These are phyloP conservation scores for Drosophila incognita DNA, from an alignment of 2,888 invertebrate species.

Conservation along the genomic window DNA sequence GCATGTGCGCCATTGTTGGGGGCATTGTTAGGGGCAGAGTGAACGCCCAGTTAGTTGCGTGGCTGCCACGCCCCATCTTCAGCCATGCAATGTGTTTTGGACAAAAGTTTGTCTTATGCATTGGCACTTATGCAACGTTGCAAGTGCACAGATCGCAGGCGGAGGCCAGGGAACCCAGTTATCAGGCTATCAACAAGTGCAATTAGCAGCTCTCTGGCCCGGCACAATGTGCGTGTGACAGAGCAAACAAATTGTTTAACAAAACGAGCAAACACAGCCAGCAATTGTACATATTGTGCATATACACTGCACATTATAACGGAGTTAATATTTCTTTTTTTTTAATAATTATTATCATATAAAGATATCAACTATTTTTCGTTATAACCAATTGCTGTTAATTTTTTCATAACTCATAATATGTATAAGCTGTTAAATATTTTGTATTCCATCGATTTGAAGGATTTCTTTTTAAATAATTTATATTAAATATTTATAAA, in stretches of 20 bases:
- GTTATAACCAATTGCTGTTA: no score
- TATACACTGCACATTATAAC: slow-evolving; percentile 1
- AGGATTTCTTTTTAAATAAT: background rate
- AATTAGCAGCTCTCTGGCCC: slow-evolving; percentile 69
- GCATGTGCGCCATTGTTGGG: slow-evolving; percentile 63
- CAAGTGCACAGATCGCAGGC: slow-evolving; percentile 7
- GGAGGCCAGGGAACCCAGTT: slow-evolving; percentile 58
- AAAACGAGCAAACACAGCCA: slow-evolving; percentile 57
- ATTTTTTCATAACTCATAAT: no score
- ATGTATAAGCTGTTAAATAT: background rate
- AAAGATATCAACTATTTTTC: background rate
- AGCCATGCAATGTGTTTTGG: slow-evolving; percentile 36
- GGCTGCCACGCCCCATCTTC: slow-evolving; percentile 66
- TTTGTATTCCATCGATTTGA: background rate
- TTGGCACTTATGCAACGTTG: slow-evolving; percentile 67
- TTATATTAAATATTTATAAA: background rate
- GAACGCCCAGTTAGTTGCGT: slow-evolving; percentile 53
- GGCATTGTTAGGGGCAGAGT: slow-evolving; percentile 57
- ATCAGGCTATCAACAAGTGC: slow-evolving; percentile 78
- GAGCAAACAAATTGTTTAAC: slow-evolving; percentile 78
- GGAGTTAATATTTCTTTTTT: background rate
- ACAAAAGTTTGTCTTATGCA: slow-evolving; percentile 76
- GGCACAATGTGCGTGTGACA: slow-evolving; percentile 75
- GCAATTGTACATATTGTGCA: slow-evolving; percentile 25
- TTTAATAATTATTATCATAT: background rate